phyloP scores from a whole-genome alignment of 35 echinoderm and acorn worm genomes.

The Lytechinus variegatus region DNA sequence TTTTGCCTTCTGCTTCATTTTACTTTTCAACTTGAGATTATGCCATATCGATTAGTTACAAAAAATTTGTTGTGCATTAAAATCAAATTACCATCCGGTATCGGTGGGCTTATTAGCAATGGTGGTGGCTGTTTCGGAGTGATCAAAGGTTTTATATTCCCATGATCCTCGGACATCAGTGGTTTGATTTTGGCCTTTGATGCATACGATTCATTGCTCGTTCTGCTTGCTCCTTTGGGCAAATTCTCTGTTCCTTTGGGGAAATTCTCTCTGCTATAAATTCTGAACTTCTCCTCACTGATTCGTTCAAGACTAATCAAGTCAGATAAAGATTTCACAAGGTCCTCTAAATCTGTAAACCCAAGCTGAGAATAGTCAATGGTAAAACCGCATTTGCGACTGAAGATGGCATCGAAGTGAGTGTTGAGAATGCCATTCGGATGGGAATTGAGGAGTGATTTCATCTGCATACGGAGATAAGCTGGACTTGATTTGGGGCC shows the following conservation, averaged over 20 bases:
- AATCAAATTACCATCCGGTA: neutral
- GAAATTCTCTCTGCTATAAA: constrained; percentile 43
- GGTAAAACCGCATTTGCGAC: constrained; percentile 59
- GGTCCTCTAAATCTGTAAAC: constrained; percentile 59
- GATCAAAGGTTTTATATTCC: neutral
- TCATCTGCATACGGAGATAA: constrained; percentile 74
- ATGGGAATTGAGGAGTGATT: constrained; percentile 73
- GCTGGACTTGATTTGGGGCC: constrained; percentile 70
- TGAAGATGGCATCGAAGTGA: constrained; percentile 71
- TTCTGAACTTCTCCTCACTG: constrained; percentile 42
- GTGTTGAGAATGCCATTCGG: constrained; percentile 69
- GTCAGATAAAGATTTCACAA: constrained; percentile 63
- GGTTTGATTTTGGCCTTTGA: neutral
- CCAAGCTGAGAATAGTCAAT: constrained; percentile 75
- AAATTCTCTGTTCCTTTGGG: neutral
- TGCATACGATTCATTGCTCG: neutral
- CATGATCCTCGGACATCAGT: neutral
- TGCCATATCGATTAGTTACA: too few relatives aligned
- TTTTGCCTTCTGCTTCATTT: neutral
- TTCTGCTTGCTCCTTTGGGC: too few relatives aligned
- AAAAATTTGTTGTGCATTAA: neutral
- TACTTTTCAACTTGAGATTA: neutral
- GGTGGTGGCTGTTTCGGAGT: neutral
- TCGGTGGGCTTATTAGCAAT: neutral
- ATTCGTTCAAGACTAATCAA: constrained; percentile 57